A percentile compares a stretch with the other conserved stretches of the same genome.
phyloP scores from a whole-genome alignment of 1,140 invertebrate species.

The Lanistes nyassanus region DNA sequence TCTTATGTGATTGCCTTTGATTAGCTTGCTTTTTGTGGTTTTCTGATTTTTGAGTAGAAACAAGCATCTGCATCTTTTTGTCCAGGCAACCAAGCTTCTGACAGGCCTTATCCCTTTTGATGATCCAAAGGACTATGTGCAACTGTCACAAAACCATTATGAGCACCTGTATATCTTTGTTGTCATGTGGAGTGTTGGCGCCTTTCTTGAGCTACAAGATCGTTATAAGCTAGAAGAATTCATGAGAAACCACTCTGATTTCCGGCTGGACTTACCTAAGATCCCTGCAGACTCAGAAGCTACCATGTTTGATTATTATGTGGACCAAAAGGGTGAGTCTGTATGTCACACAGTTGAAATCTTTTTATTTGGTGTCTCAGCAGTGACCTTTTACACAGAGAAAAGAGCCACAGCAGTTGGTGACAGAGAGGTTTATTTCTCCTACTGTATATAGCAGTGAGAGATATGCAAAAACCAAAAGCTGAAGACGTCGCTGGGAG shows the following conservation, averaged over 20 bases:
- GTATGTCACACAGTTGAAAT: no score
- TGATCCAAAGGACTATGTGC: conserved; percentile 35
- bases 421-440: no score
- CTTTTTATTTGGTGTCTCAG: no score
- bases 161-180: conserved; percentile 74
- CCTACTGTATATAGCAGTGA: no score
- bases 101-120: conserved; percentile 84
- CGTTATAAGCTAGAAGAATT: conserved; percentile 73
- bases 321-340: conserved; percentile 81
- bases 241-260: conserved; percentile 42
- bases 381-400: no score
- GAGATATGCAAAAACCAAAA: no score
- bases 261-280: conserved; percentile 51
- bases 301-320: conserved; percentile 87
- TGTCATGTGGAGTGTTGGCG: conserved; percentile 90
- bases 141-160: conserved; percentile 62
- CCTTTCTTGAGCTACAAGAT: conserved; percentile 85
- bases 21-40: no score
- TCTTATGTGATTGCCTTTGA: no score
- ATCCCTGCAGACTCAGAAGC: conserved; percentile 48
- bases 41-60: no score
- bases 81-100: conserved; percentile 72
- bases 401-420: no score
- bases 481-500: no score
- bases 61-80: conserved; percentile 3